These are phyloP conservation scores for Copidosoma aretas DNA, from an alignment of 2,888 invertebrate species.

Conservation along the genomic window DNA sequence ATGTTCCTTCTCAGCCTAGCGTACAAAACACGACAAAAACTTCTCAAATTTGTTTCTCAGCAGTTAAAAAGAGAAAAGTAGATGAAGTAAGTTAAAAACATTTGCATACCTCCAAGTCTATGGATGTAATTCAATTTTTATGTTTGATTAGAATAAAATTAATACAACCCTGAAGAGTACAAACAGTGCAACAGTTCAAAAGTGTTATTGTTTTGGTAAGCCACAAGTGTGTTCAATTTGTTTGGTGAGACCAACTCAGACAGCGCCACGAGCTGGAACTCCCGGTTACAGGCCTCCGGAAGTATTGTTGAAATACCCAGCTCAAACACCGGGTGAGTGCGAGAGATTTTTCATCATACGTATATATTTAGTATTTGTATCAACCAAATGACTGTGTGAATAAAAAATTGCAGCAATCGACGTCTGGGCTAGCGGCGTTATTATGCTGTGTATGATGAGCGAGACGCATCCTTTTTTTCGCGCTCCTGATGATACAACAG, in stretches of 20 bases:
- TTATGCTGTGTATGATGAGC: conserved; percentile 78
- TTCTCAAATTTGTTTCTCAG: conserved; percentile 9
- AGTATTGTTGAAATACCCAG: conserved; percentile 78
- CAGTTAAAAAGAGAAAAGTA: conserved; percentile 49
- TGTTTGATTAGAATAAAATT: conserved; percentile 32
- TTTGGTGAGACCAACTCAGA: conserved; percentile 69
- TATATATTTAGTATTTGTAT: conserved; percentile 9
- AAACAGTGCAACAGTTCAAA: conserved; percentile 49
- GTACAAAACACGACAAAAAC: conserved; percentile 32
- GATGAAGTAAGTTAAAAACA: conserved; percentile 51
- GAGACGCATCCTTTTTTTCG: conserved; percentile 85
- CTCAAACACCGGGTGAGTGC: conserved; percentile 77
- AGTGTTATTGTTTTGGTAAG: conserved; percentile 74
- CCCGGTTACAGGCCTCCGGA: conserved; percentile 90
- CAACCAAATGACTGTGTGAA: conserved; percentile 13
- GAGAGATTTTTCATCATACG: too few species aligned
- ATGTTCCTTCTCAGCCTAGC: conserved; percentile 45
- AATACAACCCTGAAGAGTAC: conserved; percentile 35
- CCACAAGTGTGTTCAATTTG: conserved; percentile 75
- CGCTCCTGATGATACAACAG: conserved; percentile 78
- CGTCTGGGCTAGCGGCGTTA: conserved; percentile 88
- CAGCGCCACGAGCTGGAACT: conserved; percentile 85
- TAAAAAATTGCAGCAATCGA: conserved; percentile 72
- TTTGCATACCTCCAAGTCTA: conserved; percentile 9
- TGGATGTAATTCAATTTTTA: conserved; percentile 17